Conservation (phyloP, 2,113 vertebrate genomes). For the Charadrius vociferus region DNA sequence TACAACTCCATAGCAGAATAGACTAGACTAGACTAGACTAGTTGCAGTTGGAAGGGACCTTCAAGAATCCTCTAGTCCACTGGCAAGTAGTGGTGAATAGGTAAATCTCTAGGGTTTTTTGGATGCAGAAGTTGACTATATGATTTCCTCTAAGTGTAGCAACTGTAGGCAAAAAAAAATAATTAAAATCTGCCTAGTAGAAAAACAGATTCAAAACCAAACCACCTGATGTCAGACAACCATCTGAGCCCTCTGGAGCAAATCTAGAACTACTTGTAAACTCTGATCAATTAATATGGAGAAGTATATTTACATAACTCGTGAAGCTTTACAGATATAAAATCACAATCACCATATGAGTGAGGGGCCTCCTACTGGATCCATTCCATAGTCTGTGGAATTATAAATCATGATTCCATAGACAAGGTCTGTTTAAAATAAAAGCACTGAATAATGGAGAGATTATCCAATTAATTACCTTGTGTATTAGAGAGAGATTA, state of each 20-base stretch:
- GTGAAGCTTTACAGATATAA: not conserved
- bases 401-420: not conserved
- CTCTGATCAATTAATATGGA: not conserved
- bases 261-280: not conserved
- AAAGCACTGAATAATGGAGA: not conserved
- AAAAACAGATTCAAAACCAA: not conserved
- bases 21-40: not conserved
- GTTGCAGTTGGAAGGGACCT: not conserved
- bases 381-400: not conserved
- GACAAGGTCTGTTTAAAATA: not conserved
- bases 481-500: not conserved
- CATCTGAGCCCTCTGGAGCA: not conserved
- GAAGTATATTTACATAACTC: not conserved
- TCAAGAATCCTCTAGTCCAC: not conserved
- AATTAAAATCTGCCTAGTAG: not conserved
- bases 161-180: not conserved
- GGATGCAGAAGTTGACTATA: not conserved
- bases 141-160: not conserved
- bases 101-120: not conserved
- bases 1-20: not conserved
- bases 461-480: not conserved
- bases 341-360: not conserved
- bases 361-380: not conserved
- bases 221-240: not conserved
- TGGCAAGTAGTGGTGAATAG: not conserved